These are phyloP conservation scores for Cyclophora punctaria DNA, from an alignment of 2,888 invertebrate species.

Conservation along the genomic window DNA sequence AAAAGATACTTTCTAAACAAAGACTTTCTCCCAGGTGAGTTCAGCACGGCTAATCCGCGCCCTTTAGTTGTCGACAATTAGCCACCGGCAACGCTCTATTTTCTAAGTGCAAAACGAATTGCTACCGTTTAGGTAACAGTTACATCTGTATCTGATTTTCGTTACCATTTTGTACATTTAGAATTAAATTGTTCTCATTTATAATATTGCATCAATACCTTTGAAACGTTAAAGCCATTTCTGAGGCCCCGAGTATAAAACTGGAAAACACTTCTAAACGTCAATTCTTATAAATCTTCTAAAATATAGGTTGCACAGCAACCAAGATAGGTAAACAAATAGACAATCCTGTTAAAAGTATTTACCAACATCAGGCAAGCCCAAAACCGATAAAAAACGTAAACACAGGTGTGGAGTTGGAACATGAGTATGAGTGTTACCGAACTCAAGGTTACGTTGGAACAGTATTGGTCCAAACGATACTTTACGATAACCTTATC, in stretches of 20 bases:
- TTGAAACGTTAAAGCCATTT: too few species aligned
- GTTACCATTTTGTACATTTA: too few species aligned
- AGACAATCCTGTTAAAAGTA: constrained; percentile 5
- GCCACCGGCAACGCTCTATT: constrained; percentile 29
- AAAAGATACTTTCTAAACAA: constrained; percentile 58
- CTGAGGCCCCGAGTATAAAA: too few species aligned
- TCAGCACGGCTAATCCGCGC: constrained; percentile 44
- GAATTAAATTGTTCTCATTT: too few species aligned
- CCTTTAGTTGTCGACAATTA: constrained; percentile 49
- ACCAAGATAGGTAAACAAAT: not conserved
- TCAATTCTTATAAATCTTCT: too few species aligned
- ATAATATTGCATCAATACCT: too few species aligned
- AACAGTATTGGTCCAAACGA: constrained; percentile 26
- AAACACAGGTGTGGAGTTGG: constrained; percentile 50
- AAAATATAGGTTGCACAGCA: not conserved
- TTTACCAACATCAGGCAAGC: constrained; percentile 23
- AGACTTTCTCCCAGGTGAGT: constrained; percentile 57
- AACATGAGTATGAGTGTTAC: constrained; percentile 27
- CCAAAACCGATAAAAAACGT: constrained; percentile 36
- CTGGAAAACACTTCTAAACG: too few species aligned
- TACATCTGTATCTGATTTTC: too few species aligned
- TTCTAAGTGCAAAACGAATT: constrained; percentile 1
- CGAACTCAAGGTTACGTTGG: constrained; percentile 46
- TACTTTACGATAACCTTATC: constrained; percentile 28
- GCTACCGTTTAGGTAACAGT: not conserved